phyloP scores from a whole-genome alignment of 2,888 invertebrate species.

The Sturmia bella region DNA sequence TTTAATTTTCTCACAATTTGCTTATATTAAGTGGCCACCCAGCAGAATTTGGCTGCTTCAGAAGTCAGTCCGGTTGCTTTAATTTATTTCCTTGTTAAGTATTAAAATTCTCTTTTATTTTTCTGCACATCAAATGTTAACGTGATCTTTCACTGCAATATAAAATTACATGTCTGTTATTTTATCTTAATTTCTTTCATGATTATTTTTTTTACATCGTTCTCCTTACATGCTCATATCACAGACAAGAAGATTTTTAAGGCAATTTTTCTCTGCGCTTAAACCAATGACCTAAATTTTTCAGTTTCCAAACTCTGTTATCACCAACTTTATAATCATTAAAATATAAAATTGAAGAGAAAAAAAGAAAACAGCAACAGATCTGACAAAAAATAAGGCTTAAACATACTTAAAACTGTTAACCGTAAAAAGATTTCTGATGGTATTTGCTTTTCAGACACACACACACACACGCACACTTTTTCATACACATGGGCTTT shows the following conservation, averaged over 20 bases:
- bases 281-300: slow-evolving; percentile 62
- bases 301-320: slow-evolving; percentile 51
- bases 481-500: not conserved
- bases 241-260: slow-evolving; percentile 32
- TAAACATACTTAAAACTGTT: slow-evolving; percentile 56
- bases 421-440: slow-evolving; percentile 66
- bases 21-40: slow-evolving; percentile 15
- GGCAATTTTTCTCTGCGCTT: not conserved
- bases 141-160: slow-evolving; percentile 49
- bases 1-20: not conserved
- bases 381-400: slow-evolving; percentile 6
- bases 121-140: slow-evolving; percentile 13
- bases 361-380: slow-evolving; percentile 21
- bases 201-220: slow-evolving; percentile 10
- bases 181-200: slow-evolving; percentile 47
- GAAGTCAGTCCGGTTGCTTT: slow-evolving; percentile 10
- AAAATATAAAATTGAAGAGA: slow-evolving; percentile 55
- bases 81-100: slow-evolving; percentile 18
- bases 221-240: not conserved
- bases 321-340: slow-evolving; percentile 61
- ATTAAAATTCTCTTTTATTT: not conserved
- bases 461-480: slow-evolving; percentile 9
- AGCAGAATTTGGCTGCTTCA: slow-evolving; percentile 7
- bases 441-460: slow-evolving; percentile 58
- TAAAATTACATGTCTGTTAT: slow-evolving; percentile 36